Evolutionary conservation across 2,797 vertebrate species (phyloP), one percentile per base, ranked within the genome.

Genomic region (Triplophysa bombifrons): DNA sequence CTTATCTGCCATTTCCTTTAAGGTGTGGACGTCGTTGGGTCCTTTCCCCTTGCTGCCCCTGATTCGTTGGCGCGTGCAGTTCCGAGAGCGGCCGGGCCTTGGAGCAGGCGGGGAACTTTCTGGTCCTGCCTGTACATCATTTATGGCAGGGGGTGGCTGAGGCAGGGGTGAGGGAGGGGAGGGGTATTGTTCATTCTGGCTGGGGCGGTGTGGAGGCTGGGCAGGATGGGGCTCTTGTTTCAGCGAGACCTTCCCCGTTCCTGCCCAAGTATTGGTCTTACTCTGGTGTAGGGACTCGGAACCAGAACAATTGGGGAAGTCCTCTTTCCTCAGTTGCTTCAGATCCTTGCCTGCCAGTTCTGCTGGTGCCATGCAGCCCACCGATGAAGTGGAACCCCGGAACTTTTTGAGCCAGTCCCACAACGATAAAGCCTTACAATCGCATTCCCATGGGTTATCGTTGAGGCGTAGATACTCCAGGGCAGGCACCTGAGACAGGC

Each of bases 401-500:
- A 99, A 99, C 72, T 94, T 90, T 81, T 94, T 96, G 80, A 99
- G 90, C 98, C 98, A 99, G 70, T 98, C 97, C 97, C 97, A 99
- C 53, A 99, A 93, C 0, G 96, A 96, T 83, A 94, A 90, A 0
- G 95, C 94, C 87, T 96, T 96, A 92, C 98, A 99, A 70, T 96
- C 95, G 27, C 98, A 99, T 84, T 95, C 93, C 98, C 98, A 99
- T 0, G 97, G 95, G 83, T 99, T 99, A 86, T 97, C 95, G 0
- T 99, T 99, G 87, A 99, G 95, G 83, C 98, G 96, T 78, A 99
- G 95, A 85, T 98, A 99, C 90, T 99, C 97, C 88, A 99, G 88
- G 70, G 96, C 93, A 0, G 90, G 95, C 80, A 99, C 91, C 44
- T 90, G 95, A 60, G 95, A 94, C 90, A 99, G 89, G 85, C 96